Evolutionary conservation across 2,888 invertebrate species (phyloP).

Genomic region (Netelia inedita): DNA sequence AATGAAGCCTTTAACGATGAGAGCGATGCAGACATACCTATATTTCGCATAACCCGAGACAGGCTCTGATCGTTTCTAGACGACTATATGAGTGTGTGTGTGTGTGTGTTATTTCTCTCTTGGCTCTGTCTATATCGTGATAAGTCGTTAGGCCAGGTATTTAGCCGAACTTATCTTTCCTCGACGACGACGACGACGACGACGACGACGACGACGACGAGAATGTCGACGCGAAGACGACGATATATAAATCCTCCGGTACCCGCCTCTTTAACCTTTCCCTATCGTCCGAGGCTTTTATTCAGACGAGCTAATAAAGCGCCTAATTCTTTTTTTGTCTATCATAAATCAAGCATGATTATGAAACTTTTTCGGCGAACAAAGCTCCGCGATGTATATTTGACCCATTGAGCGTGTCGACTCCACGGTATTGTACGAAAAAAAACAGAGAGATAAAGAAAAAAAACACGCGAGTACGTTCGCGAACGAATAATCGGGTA

Average conservation of each 20-base stretch:
- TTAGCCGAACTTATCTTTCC: conserved; percentile 75
- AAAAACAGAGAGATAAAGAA: too few species aligned
- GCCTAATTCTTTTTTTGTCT: conserved; percentile 74
- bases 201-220: conserved; percentile 49
- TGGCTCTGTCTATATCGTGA: conserved; percentile 70
- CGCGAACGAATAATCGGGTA: conserved; percentile 59
- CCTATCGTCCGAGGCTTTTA: conserved; percentile 50
- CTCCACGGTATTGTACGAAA: conserved; percentile 70
- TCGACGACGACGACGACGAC: conserved; percentile 59
- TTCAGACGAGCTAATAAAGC: conserved; percentile 73
- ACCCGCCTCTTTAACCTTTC: conserved; percentile 24
- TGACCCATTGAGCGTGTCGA: conserved; percentile 75
- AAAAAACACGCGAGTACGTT: conserved; percentile 70
- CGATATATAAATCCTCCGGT: conserved; percentile 45
- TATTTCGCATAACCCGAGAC: conserved; percentile 5
- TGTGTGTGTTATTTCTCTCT: conserved; percentile 9
- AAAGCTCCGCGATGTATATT: conserved; percentile 76
- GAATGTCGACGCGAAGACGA: conserved; percentile 16
- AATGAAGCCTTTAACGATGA: not conserved
- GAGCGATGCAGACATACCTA: not conserved
- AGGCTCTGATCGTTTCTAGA: conserved; percentile 16
- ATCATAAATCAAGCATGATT: conserved; percentile 80
- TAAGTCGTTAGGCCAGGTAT: conserved; percentile 78
- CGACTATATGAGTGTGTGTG: conserved; percentile 14
- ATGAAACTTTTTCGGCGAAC: conserved; percentile 75